These are phyloP conservation scores for Aplysina aerophoba DNA, from an alignment of 37 sponge, comb jelly and placozoan genomes.

Conservation along the genomic window DNA sequence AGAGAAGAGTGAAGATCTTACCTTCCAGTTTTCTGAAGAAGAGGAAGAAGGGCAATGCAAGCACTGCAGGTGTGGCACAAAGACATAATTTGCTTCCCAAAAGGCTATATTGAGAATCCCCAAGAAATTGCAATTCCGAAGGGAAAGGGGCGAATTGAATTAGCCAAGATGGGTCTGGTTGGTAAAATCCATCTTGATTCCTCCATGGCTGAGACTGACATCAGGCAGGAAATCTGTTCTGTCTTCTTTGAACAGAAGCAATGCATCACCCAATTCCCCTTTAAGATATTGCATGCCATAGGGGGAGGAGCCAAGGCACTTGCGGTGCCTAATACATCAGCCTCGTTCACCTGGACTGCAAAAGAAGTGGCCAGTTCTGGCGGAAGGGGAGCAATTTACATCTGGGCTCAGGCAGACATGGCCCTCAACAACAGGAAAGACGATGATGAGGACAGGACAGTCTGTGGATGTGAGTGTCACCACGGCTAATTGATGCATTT, in stretches of 20 bases:
- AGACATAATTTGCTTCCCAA: background rate
- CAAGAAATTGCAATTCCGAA: background rate
- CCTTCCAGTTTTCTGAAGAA: slow-evolving; percentile 1
- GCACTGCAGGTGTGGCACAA: background rate
- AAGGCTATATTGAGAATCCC: background rate
- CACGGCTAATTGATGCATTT: background rate
- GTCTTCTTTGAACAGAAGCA: background rate
- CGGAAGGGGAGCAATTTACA: slow-evolving; percentile 1
- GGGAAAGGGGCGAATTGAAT: background rate
- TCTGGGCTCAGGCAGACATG: background rate
- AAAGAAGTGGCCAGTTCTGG: slow-evolving; percentile 3
- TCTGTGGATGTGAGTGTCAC: background rate
- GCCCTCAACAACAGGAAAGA: background rate
- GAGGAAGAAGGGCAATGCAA: background rate
- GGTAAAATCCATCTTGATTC: background rate
- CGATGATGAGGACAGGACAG: background rate
- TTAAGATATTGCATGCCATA: slow-evolving; percentile 7
- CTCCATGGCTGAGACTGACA: background rate
- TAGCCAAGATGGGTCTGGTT: background rate
- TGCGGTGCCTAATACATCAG: slow-evolving; percentile 1
- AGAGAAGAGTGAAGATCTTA: too few species aligned
- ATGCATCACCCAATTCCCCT: background rate
- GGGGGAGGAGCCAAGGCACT: slow-evolving; percentile 5
- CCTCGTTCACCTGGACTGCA: background rate
- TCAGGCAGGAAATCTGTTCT: background rate